Base-by-base conservation (phyloP, 2,888 invertebrate genomes). In the Melieria crassipennis region DNA sequence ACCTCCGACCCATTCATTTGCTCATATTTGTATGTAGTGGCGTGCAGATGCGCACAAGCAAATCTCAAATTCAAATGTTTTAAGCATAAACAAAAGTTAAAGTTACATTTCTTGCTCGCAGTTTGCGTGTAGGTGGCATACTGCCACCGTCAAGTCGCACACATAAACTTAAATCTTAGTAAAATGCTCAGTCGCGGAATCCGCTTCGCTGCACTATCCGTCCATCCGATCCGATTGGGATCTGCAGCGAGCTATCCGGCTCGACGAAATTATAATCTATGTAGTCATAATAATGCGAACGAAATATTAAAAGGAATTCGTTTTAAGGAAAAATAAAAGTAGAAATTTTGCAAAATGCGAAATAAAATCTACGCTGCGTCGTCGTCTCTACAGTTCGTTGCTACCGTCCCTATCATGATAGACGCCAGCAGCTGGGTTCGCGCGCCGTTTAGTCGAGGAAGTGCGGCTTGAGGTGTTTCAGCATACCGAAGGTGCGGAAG, bases 401-500 rank as follows among this genome's bases (percentile, higher is more conserved):
- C 30, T 30, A 30, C 30, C 30, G 30, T 30, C 30, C 30, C 30
- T 30, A 30, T 30, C 30, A 30, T 30, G 30, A 3, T 30, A 30
- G 30, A 30, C 30, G 30, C 30, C 30, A 30, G 30, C 30, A 30
- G 30, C 30, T 1, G 30, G 30, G 30, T 30, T 45, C 9, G 3
- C 30, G 45, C 4, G 9, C 55, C 16, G 6, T 9, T 75, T 85
- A 85, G 65, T 85, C 82, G 60, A 85, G 79, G 79, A 97, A 97
- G 88, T 97, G 98, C 75, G 92, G 92, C 87, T 96, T 96, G 79
- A 98, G 90, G 87, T 95, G 95, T 87, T 98, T 98, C 93, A 98
- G 94, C 98, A 98, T 98, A 75, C 96, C 97, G 82, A 98, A 98
- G 69, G 95, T 95, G 80, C 95, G 92, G 90, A 98, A 96, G 50